Percentiles rank a stretch among this genome's conserved stretches.
Conservation (phyloP, 2,888 invertebrate genomes). For the Catocala fraxini region DNA sequence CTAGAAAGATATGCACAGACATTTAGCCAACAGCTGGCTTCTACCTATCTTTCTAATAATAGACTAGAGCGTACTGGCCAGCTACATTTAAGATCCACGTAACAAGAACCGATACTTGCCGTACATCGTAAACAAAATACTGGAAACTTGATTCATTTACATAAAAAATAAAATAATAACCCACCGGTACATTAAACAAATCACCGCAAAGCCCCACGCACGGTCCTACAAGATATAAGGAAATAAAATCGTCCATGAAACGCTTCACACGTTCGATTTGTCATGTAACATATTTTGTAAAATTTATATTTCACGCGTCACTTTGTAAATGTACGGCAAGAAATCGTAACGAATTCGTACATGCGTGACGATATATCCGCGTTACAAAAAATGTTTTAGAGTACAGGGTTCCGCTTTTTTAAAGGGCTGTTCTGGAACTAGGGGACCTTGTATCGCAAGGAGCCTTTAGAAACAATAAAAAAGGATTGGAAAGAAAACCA, state of each 20-base stretch:
- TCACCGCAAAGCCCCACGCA: constrained; percentile 6
- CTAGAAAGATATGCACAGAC: too few species aligned
- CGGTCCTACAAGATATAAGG: constrained; percentile 2
- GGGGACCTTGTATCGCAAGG: too few species aligned
- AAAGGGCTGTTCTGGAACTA: too few species aligned
- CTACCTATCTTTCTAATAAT: too few species aligned
- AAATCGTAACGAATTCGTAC: constrained; percentile 68
- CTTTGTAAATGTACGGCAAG: constrained; percentile 59
- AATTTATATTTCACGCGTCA: constrained; percentile 57
- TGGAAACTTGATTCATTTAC: constrained; percentile 3
- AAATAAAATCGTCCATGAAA: constrained; percentile 28
- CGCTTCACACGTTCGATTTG: constrained; percentile 34
- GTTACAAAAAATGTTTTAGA: constrained; percentile 42
- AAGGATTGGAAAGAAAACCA: too few species aligned
- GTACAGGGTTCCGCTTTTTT: constrained; percentile 15
- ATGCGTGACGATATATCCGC: constrained; percentile 64
- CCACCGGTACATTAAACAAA: constrained; percentile 11
- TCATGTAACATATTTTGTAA: constrained; percentile 33
- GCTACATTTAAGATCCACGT: too few species aligned
- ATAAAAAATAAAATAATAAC: constrained; percentile 13
- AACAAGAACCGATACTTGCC: too few species aligned
- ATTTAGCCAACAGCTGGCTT: too few species aligned
- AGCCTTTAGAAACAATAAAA: too few species aligned
- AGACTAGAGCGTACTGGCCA: too few species aligned
- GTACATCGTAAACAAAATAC: too few species aligned